Percentiles rank a stretch among this genome's conserved stretches.
These are phyloP conservation scores for Ailuropoda melanoleuca DNA, from an alignment of 2,113 vertebrate genomes.

Conservation along the genomic window DNA sequence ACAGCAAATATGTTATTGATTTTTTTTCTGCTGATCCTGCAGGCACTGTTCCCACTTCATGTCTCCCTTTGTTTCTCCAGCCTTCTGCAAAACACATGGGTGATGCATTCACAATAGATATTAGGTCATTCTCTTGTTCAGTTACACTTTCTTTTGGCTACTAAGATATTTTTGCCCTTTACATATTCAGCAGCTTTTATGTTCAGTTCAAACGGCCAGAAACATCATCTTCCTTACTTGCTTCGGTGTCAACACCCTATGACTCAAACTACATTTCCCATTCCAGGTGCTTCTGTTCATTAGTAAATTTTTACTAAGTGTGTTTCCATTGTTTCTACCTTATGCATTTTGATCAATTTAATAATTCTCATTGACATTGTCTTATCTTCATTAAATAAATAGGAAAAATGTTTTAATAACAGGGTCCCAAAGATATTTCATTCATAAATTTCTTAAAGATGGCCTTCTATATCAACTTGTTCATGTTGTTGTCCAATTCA, in stretches of 20 bases:
- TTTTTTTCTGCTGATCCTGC: conserved; percentile 74
- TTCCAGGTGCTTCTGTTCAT: not conserved
- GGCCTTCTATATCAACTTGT: not conserved
- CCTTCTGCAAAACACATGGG: conserved; percentile 53
- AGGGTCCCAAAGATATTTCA: not conserved
- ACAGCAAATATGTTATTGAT: conserved; percentile 79
- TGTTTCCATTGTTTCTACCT: not conserved
- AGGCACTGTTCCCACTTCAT: conserved; percentile 62
- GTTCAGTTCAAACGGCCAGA: conserved; percentile 58
- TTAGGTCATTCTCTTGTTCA: conserved; percentile 70
- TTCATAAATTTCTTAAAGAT: not conserved
- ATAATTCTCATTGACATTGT: not conserved
- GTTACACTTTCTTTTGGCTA: conserved; percentile 70
- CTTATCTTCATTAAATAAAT: not conserved
- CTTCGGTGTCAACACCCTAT: conserved; percentile 34
- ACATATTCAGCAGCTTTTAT: conserved; percentile 65
- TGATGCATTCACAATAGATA: conserved; percentile 56
- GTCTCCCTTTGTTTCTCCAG: conserved; percentile 71
- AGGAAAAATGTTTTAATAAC: not conserved
- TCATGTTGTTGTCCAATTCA: not conserved
- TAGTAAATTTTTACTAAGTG: not conserved
- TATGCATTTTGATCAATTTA: not conserved
- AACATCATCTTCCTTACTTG: conserved; percentile 18
- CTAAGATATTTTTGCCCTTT: conserved; percentile 72
- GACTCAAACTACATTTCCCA: conserved; percentile 40